Evolutionary conservation across 2,797 vertebrate species (phyloP).

Genomic region (Channallabes apus): DNA sequence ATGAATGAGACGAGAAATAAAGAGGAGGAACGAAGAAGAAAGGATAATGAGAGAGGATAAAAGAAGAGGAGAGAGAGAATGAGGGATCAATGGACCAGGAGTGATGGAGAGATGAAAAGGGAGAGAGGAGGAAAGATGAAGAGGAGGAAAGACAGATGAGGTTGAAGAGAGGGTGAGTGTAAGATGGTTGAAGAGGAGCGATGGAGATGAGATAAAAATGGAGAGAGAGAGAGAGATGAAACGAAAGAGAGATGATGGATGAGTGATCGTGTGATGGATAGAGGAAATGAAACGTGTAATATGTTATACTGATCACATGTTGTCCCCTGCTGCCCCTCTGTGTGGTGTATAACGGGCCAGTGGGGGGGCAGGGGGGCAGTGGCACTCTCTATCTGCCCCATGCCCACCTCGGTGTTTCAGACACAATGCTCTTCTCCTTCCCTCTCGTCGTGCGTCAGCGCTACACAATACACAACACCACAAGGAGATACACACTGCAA

Average conservation of each 20-base stretch:
- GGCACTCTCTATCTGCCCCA: not conserved
- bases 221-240: not conserved
- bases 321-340: not conserved
- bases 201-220: not conserved
- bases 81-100: too few relatives aligned
- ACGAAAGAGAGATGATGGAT: not conserved
- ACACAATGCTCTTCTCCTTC: conserved; percentile 49
- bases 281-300: not conserved
- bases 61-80: too few relatives aligned
- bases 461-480: conserved; percentile 30
- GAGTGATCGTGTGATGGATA: not conserved
- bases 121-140: too few relatives aligned
- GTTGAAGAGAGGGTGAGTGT: too few relatives aligned
- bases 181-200: not conserved
- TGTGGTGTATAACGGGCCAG: not conserved
- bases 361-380: not conserved
- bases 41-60: too few relatives aligned
- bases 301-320: not conserved
- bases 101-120: too few relatives aligned
- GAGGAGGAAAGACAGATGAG: too few relatives aligned
- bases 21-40: not conserved
- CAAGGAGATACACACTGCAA: not conserved
- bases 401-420: conserved; percentile 33
- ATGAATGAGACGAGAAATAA: not conserved
- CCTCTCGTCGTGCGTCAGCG: conserved; percentile 53